Evolutionary conservation across 2,113 vertebrate species (phyloP).

Genomic region (Parus major): DNA sequence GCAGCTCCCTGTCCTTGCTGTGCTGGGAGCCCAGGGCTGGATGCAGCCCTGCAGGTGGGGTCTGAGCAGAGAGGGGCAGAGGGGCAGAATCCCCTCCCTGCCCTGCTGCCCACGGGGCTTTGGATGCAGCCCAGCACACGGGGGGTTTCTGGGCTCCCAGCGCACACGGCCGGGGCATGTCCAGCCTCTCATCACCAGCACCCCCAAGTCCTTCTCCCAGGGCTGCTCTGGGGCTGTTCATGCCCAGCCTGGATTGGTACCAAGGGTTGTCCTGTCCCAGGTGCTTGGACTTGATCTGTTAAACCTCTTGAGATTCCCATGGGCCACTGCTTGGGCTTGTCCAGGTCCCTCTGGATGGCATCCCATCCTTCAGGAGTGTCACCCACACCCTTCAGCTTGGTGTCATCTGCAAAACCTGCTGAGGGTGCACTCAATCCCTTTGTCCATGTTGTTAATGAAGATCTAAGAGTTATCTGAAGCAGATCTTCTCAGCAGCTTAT

Average conservation of each 20-base stretch:
- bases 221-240: neutral
- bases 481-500: neutral
- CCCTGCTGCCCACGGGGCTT: neutral
- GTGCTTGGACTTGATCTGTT: neutral
- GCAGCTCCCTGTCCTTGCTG: neutral
- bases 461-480: neutral
- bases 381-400: neutral
- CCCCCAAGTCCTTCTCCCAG: neutral
- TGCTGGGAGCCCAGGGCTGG: neutral
- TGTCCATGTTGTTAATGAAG: neutral
- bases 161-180: neutral
- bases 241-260: neutral
- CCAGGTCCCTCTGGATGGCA: neutral
- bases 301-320: neutral
- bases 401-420: neutral
- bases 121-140: neutral
- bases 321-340: too few relatives aligned
- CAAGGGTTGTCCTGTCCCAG: fast-evolving
- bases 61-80: neutral
- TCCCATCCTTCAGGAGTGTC: neutral
- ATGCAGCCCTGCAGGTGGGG: neutral
- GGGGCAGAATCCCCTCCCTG: neutral
- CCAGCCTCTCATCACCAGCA: neutral
- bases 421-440: too few relatives aligned
- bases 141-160: neutral